Percentiles rank a stretch among this genome's conserved stretches.
phyloP scores from a whole-genome alignment of 2,888 invertebrate species.

The Himalopsyche kuldschensis region DNA sequence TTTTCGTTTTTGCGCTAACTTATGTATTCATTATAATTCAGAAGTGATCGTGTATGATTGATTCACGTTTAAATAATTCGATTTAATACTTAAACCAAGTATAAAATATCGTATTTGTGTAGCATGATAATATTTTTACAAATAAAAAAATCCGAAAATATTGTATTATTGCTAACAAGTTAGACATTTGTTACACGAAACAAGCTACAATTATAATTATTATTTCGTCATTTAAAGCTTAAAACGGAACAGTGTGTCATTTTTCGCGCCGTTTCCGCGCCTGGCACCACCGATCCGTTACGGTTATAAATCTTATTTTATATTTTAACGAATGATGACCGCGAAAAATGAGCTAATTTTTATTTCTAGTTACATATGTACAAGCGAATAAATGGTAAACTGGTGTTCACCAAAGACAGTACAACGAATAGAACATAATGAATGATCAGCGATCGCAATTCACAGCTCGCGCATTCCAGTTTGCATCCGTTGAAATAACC shows the following conservation, averaged over 20 bases:
- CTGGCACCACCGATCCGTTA: neutral
- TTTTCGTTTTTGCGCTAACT: too few species aligned
- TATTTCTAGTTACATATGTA: too few species aligned
- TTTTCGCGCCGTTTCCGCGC: neutral
- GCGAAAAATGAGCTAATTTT: neutral
- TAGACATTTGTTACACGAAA: too few species aligned
- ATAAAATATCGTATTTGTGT: too few species aligned
- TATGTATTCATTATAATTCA: too few species aligned
- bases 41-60: too few species aligned
- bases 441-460: neutral
- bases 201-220: too few species aligned
- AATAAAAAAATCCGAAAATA: too few species aligned
- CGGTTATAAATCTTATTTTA: neutral
- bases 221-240: neutral
- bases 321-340: neutral
- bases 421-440: neutral
- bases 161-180: too few species aligned
- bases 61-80: too few species aligned
- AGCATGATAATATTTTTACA: too few species aligned
- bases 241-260: neutral
- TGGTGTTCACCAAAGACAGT: neutral
- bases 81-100: too few species aligned
- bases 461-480: slow-evolving; percentile 16
- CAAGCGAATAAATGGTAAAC: neutral
- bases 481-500: slow-evolving; percentile 25